Evolutionary conservation across 2,797 vertebrate species (phyloP).

Genomic region (Catamblyrhynchus diadema): DNA sequence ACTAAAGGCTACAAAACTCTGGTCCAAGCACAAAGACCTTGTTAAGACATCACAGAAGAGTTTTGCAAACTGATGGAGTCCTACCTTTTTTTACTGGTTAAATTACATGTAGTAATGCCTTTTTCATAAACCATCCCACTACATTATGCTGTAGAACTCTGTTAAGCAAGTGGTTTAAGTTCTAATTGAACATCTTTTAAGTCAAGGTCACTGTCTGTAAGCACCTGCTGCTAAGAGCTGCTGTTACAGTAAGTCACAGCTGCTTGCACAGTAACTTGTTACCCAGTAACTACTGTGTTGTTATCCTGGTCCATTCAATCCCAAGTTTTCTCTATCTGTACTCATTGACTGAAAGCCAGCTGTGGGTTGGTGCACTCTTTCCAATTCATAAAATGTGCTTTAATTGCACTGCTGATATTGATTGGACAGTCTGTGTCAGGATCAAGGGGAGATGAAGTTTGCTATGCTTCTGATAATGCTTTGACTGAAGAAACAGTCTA

Average conservation of each 20-base stretch:
- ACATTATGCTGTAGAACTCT: neutral
- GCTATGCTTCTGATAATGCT: neutral
- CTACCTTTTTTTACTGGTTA: neutral
- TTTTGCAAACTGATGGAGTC: neutral
- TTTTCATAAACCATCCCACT: neutral
- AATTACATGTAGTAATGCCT: neutral
- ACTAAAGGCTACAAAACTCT: neutral
- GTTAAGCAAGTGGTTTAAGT: neutral
- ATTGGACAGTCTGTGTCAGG: neutral
- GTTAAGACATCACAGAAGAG: neutral
- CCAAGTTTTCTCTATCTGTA: neutral
- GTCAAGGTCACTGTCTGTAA: neutral
- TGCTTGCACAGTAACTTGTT: neutral
- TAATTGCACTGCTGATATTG: neutral
- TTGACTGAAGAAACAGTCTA: neutral
- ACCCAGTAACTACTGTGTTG: neutral
- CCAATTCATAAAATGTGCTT: neutral
- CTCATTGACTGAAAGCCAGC: neutral
- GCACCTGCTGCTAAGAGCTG: neutral
- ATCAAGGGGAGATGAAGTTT: neutral
- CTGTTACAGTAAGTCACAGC: neutral
- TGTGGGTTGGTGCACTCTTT: neutral
- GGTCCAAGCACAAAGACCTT: neutral
- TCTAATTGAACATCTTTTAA: conserved; percentile 5
- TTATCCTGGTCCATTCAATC: neutral